Evolutionary conservation across 2,797 vertebrate species (phyloP).

Genomic region (Acrossocheilus wenchowensis): DNA sequence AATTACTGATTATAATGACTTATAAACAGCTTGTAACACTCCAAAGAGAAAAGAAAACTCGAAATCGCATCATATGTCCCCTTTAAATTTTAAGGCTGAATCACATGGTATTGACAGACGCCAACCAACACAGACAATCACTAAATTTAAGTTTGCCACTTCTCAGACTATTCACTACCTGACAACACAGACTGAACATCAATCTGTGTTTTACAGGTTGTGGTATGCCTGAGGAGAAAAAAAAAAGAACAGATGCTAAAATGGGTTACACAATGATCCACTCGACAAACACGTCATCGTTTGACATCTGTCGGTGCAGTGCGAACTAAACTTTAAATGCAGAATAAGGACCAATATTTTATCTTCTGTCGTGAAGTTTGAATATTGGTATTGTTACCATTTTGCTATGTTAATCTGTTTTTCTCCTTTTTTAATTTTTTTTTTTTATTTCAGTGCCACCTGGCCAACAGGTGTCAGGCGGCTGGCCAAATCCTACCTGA

Average conservation of each 20-base stretch:
- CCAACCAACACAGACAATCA: background rate
- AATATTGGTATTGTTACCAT: background rate
- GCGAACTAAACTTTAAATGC: too few species aligned
- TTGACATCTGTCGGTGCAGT: too few species aligned
- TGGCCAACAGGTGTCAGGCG: constrained; percentile 93
- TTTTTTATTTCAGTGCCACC: constrained; percentile 83
- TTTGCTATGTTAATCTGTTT: background rate
- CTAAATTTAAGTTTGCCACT: background rate
- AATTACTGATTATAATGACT: too few species aligned
- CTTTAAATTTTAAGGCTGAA: background rate
- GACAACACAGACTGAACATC: too few species aligned
- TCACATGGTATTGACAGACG: too few species aligned
- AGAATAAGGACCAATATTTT: too few species aligned
- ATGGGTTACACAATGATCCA: background rate
- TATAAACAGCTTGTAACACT: too few species aligned
- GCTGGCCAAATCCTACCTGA: constrained; percentile 90
- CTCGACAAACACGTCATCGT: too few species aligned
- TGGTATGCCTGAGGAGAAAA: background rate
- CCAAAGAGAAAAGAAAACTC: too few species aligned
- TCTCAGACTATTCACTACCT: background rate
- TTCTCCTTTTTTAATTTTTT: constrained; percentile 13
- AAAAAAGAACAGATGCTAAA: background rate
- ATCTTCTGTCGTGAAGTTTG: background rate
- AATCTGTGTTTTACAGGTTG: background rate
- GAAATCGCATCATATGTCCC: too few species aligned